phyloP scores from a whole-genome alignment of 1,140 invertebrate species.

The Drosophila nigromelanica region DNA sequence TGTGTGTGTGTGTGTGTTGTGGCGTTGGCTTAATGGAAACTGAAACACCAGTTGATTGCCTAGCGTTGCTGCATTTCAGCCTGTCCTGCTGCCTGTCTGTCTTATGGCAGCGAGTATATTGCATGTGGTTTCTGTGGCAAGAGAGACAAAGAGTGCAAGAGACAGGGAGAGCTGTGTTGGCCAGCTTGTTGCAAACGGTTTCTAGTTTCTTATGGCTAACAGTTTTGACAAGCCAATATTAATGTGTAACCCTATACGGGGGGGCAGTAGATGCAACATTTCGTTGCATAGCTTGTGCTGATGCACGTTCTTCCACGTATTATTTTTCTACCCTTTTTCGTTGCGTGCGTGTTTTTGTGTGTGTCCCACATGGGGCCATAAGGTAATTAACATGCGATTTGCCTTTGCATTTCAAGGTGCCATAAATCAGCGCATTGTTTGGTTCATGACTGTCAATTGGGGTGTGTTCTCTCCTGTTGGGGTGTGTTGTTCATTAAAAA shows the following conservation, averaged over 20 bases:
- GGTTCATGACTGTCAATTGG: constrained; percentile 17
- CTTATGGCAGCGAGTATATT: constrained; percentile 49
- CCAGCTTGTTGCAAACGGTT: constrained; percentile 34
- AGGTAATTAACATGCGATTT: constrained; percentile 72
- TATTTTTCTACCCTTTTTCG: not conserved
- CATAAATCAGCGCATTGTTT: constrained; percentile 72
- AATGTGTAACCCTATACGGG: constrained; percentile 35
- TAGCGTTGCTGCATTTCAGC: constrained; percentile 53
- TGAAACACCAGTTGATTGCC: constrained; percentile 80
- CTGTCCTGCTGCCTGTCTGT: constrained; percentile 19
- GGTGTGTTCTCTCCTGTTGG: not conserved
- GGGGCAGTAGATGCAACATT: constrained; percentile 35
- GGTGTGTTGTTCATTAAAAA: constrained; percentile 54
- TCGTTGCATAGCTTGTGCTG: constrained; percentile 18
- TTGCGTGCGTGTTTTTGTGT: constrained; percentile 3
- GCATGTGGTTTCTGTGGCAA: constrained; percentile 67
- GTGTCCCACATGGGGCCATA: constrained; percentile 12
- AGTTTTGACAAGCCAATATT: constrained; percentile 60
- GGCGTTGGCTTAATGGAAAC: constrained; percentile 65
- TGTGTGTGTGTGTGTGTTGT: not conserved
- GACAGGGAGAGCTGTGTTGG: not conserved
- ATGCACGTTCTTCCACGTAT: too few relatives aligned
- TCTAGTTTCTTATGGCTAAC: constrained; percentile 58
- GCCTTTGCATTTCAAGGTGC: constrained; percentile 60
- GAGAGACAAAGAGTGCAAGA: not conserved